Evolutionary conservation across 2,888 invertebrate genomes (phyloP), one percentile per base, ranked within the genome.

Genomic region (Dusona sp.): DNA sequence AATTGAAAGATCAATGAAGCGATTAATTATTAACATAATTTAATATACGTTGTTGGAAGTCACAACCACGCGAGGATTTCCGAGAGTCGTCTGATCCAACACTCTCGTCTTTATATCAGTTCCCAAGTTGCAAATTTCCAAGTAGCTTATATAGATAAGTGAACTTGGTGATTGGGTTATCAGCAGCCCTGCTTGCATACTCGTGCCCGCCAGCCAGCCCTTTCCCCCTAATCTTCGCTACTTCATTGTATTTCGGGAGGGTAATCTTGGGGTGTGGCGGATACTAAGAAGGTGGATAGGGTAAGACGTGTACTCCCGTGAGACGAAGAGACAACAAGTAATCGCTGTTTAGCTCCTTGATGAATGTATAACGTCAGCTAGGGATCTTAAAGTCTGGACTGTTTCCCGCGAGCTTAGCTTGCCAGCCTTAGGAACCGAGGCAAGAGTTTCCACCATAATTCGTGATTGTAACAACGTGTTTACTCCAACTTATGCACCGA

Each of bases 401-500:
- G 51, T 36, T 48, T 57, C 82, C 75, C 33, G 79, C 61, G 65
- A 86, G 88, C 88, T 88, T 85, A 88, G 82, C 75, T 80, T 88
- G 83, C 74, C 82, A 86, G 84, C 82, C 72, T 74, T 68, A 42
- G 51, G 16, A 25, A 42, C 67, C 54, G 64, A 65, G 82, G 38
- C 42, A 54, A 82, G 84, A 87, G 84, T 83, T 85, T 80, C 67
- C 67, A 84, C 83, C 84, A 80, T 88, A 85, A 87, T 88, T 90
- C 82, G 88, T 86, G 75, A 88, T 83, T 70, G 79, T 81, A 81
- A 87, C 79, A 81, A 88, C 87, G 87, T 86, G 89, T 29, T 61
- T 90, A 91, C 91, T 92, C 90, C 90, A 91, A 92, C 92, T 92
- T 92, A 90, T 90, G 89, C 89, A 84, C 89, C 38, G 79, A 67